These are phyloP conservation scores for Ancistrus triradiatus DNA, from an alignment of 2,113 vertebrate species.

Conservation along the genomic window DNA sequence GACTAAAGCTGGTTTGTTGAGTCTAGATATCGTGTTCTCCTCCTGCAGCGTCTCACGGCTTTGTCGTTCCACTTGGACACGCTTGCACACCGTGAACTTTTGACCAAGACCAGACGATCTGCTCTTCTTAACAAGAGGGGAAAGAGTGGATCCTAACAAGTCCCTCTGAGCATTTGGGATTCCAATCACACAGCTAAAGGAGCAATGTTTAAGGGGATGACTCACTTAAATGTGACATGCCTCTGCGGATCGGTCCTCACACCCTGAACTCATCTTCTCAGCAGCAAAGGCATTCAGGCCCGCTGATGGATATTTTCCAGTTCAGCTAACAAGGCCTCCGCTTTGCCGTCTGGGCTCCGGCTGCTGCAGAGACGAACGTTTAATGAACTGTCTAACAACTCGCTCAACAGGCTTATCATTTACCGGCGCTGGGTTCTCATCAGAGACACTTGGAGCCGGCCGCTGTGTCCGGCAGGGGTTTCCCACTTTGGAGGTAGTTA, in stretches of 20 bases:
- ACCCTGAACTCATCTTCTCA: slow-evolving; percentile 12
- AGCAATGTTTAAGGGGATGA: slow-evolving; percentile 53
- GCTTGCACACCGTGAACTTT: slow-evolving; percentile 93
- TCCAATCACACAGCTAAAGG: slow-evolving; percentile 73
- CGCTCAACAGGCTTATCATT: slow-evolving; percentile 75
- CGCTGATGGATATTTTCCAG: slow-evolving; percentile 90
- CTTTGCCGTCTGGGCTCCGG: slow-evolving; percentile 80
- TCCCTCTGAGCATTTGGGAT: slow-evolving; percentile 88
- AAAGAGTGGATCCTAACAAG: slow-evolving; percentile 88
- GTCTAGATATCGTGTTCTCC: no score
- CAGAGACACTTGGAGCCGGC: slow-evolving; percentile 56
- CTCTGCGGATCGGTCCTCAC: slow-evolving; percentile 14
- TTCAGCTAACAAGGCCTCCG: slow-evolving; percentile 84
- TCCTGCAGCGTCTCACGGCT: no score
- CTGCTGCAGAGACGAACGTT: slow-evolving; percentile 83
- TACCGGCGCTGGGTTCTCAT: slow-evolving; percentile 45
- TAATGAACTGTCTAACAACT: slow-evolving; percentile 97
- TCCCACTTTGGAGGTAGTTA: slow-evolving; percentile 77
- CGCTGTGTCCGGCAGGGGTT: slow-evolving; percentile 71
- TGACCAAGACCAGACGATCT: slow-evolving; percentile 86
- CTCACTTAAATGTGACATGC: slow-evolving; percentile 54
- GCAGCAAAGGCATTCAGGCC: slow-evolving; percentile 54
- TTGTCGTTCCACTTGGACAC: no score
- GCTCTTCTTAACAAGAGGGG: slow-evolving; percentile 81
- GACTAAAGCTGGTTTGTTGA: no score